Percentiles rank a stretch among this genome's conserved stretches.
phyloP scores from a whole-genome alignment of 2,888 invertebrate genomes.

The Parapristionchus giblindavisi region DNA sequence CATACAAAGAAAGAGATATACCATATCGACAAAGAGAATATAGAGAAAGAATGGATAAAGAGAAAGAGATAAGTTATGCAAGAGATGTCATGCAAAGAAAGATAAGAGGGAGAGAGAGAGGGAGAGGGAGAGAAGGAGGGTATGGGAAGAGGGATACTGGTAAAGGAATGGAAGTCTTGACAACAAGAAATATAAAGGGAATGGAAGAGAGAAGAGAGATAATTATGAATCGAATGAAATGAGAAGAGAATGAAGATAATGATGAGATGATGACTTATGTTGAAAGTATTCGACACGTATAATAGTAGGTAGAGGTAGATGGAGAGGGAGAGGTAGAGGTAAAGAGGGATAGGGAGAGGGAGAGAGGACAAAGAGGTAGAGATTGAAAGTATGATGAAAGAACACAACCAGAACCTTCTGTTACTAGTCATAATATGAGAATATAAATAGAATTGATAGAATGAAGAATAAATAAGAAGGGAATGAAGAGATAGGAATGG shows the following conservation, averaged over 20 bases:
- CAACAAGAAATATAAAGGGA: no score
- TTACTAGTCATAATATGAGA: neutral
- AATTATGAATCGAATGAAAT: neutral
- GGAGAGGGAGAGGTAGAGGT: neutral
- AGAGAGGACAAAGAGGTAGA: neutral
- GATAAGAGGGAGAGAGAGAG: neutral
- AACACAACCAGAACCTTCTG: neutral
- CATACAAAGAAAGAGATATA: neutral
- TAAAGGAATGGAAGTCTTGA: neutral
- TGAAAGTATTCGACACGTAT: neutral
- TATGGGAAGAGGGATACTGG: neutral
- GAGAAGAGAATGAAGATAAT: neutral
- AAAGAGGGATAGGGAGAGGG: neutral
- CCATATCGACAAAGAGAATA: neutral
- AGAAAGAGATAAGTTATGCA: constrained; percentile 3
- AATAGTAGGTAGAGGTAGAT: neutral
- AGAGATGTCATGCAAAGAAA: neutral
- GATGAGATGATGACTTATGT: neutral
- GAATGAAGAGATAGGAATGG: constrained; percentile 5
- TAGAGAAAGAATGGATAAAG: neutral
- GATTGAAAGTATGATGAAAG: neutral
- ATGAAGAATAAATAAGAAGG: no score
- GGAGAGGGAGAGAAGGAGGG: neutral
- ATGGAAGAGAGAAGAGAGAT: no score
- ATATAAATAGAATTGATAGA: neutral